Conservation (phyloP, 2,888 invertebrate species). For the Chorisops tibialis region DNA sequence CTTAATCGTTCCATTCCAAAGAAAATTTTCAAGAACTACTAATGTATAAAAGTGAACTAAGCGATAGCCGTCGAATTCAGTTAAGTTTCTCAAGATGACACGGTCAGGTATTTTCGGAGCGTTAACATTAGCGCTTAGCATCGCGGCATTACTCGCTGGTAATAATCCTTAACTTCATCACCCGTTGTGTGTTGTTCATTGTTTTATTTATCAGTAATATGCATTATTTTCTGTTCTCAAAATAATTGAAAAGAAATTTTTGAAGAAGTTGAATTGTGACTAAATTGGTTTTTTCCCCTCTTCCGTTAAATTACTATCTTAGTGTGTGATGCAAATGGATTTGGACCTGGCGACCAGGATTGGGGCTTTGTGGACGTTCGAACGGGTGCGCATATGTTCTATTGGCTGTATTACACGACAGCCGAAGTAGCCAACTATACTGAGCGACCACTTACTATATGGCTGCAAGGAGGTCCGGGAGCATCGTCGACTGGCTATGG, state of each 20-base stretch:
- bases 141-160: conserved; percentile 10
- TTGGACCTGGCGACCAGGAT: conserved; percentile 65
- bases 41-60: too few species aligned
- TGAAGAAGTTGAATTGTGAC: background rate
- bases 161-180: conserved; percentile 17
- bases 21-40: too few species aligned
- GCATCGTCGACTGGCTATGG: conserved; percentile 77
- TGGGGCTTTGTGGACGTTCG: conserved; percentile 73
- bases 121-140: conserved; percentile 2
- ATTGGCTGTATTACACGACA: conserved; percentile 80
- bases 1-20: too few species aligned
- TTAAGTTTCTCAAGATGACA: background rate
- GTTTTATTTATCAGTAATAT: too few species aligned
- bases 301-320: background rate
- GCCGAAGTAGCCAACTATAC: conserved; percentile 59
- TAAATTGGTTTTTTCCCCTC: background rate
- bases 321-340: conserved; percentile 43
- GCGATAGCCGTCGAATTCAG: too few species aligned
- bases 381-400: conserved; percentile 76
- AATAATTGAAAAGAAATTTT: too few species aligned
- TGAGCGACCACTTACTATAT: conserved; percentile 74
- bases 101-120: conserved; percentile 15
- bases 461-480: conserved; percentile 87
- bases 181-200: background rate
- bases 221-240: too few species aligned